These are phyloP conservation scores for Stomatorhinus walkeri DNA, from an alignment of 2,797 vertebrate species.

Conservation along the genomic window DNA sequence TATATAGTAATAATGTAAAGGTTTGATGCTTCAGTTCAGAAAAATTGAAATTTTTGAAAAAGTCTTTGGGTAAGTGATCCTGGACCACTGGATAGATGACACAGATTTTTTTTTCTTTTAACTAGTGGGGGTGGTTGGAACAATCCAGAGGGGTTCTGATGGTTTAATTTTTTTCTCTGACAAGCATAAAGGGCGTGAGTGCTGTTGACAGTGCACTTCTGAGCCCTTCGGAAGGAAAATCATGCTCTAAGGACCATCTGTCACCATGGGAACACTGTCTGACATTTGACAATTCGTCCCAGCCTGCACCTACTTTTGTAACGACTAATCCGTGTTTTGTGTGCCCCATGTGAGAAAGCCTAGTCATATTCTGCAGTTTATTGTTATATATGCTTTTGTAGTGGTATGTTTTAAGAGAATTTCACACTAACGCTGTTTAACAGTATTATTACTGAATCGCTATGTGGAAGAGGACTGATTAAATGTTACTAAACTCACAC, in stretches of 20 bases:
- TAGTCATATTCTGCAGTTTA: neutral
- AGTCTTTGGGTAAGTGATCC: neutral
- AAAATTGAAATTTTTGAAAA: neutral
- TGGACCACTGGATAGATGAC: neutral
- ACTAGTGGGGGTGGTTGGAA: neutral
- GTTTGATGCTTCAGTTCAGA: neutral
- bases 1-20: neutral
- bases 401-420: neutral
- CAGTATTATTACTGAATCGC: neutral
- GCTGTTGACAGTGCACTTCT: neutral
- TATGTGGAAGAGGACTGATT: conserved; percentile 26
- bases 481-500: conserved; percentile 11
- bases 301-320: neutral
- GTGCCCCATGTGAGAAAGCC: neutral
- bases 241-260: neutral
- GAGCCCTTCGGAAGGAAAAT: neutral
- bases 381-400: conserved; percentile 35
- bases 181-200: neutral
- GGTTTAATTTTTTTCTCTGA: neutral
- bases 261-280: neutral
- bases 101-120: neutral
- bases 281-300: neutral
- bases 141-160: neutral
- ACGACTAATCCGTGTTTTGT: neutral
- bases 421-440: neutral